A percentile compares a stretch with the other conserved stretches of the same genome.
Conservation (phyloP, 1,140 invertebrate genomes). For the Aphis craccivora region DNA sequence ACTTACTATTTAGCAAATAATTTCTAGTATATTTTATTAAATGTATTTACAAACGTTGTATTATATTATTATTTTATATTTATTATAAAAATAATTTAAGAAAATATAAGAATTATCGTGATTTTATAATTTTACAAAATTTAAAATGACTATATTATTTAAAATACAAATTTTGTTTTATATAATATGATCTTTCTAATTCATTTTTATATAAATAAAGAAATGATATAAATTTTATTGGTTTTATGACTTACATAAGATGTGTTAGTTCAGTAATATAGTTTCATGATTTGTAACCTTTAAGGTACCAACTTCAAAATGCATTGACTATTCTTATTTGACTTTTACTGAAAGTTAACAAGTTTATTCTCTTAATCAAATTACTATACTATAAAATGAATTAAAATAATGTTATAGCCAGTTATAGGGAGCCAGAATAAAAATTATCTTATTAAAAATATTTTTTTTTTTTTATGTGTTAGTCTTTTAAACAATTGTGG, state of each 20-base stretch:
- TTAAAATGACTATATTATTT: not conserved
- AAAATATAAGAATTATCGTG: not conserved
- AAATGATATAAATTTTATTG: not conserved
- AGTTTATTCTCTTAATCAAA: not conserved
- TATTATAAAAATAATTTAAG: not conserved
- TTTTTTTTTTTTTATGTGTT: not conserved
- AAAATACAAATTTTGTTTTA: not conserved
- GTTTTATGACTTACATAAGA: not conserved
- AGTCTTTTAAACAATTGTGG: too few species aligned
- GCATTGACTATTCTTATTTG: not conserved
- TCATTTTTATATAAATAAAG: not conserved
- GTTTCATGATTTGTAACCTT: not conserved
- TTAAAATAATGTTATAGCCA: not conserved
- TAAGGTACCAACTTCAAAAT: not conserved
- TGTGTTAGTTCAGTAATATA: not conserved
- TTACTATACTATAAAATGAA: not conserved
- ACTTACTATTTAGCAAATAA: too few species aligned
- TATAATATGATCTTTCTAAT: not conserved
- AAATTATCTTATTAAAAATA: not conserved
- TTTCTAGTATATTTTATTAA: too few species aligned
- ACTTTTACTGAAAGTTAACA: not conserved
- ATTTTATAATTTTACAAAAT: not conserved
- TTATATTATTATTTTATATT: not conserved
- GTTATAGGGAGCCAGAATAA: not conserved
- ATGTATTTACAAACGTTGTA: not conserved